Base-by-base conservation (phyloP, 2,888 invertebrate species). In the Cybosia mesomella region DNA sequence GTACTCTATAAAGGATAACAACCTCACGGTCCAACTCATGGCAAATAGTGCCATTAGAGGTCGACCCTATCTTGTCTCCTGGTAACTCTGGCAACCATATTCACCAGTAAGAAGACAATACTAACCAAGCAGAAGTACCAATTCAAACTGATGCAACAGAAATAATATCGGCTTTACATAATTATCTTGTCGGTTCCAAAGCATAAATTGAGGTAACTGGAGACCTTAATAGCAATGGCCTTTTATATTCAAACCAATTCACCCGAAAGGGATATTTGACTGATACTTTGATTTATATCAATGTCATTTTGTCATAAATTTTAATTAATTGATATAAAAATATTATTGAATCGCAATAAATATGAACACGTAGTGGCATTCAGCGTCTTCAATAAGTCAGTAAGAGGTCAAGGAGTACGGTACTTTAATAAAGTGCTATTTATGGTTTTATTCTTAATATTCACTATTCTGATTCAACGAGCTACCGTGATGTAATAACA, bases 301-400 rank as follows among this genome's bases (percentile, higher is more conserved):
- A 58, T 58, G 32, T 58, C 34, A 58, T n/a, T 13, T 24, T 34
- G 10, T 34, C 21, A 36, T 58, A 58, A 55, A 55, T 55, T 55
- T 55, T 55, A 55, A 22, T 24, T 28, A 55, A 24, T 7, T 36
- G n/a, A 18, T 21, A 36, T n/a, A 58, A 34, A 34, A 34, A 21
- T 58, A 74, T 70, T 77, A 68, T 67, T 70, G 53, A 59, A 70
- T 73, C 71, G 73, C 49, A 49, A 77, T 70, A 77, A 68, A 59
- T 61, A 63, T 57, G 68, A 72, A 75, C 73, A 78, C 75, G 73
- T 70, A 58, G 28, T 43, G 54, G 58, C 34, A 58, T 58, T 58
- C 58, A 36, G 34, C 28, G 24, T 57, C 18, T 57, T 28, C 18
- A 57, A 18, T 9, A 59, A 59, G 24, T 22, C 2, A 55, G 24